Base-by-base conservation (phyloP, 1,140 invertebrate genomes). In the Cyclina sinensis region DNA sequence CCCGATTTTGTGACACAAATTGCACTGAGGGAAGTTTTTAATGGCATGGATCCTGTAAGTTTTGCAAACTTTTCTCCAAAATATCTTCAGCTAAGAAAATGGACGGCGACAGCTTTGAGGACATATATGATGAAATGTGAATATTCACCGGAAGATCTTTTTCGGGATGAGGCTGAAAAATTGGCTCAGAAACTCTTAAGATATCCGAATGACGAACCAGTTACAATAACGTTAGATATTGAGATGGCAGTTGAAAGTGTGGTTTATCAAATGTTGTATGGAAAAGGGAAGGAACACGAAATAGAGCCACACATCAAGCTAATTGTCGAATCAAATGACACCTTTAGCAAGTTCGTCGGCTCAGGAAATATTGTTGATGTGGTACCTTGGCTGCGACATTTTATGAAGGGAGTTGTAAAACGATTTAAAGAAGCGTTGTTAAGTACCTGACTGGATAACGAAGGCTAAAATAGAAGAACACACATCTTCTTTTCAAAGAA, bases 221-320 rank as follows among this genome's bases (percentile, higher is more conserved):
- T 70, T 1, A 9, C 32, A 27, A 27, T 46, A 43, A 14, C 9
- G 1, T 16, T 5, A 16, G 24, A 78, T 78, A 35, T 54, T 14
- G 39, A 78, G 18, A 24, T 46, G 4, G 43, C 74, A 9, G 48
- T 74, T 30, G 74, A 46, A 21, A 46, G 32, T 51, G 32, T 78
- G 4, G 14, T 78, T 27, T 78, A 78, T 51, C 74, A 78, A 27
- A 54, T 78, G 74, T 78, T 78, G 32, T 78, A 78, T 27, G 74
- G 74, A 54, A 54, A 30, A 78, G 74, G 48, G 32, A 78, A 78
- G n/a, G 48, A 51, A 78, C 5, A 39, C 65, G 65, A 70, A 70
- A 30, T 65, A 30, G 27, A 65, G 32, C 12, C 59, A 30, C 59
- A 65, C 32, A 5, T 65, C 9, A n/a, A 48, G 11, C 2, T 48